A percentile compares a stretch with the other conserved stretches of the same genome.
Evolutionary conservation across 2,888 invertebrate genomes (phyloP).

Genomic region (Hanleya hanleyi): DNA sequence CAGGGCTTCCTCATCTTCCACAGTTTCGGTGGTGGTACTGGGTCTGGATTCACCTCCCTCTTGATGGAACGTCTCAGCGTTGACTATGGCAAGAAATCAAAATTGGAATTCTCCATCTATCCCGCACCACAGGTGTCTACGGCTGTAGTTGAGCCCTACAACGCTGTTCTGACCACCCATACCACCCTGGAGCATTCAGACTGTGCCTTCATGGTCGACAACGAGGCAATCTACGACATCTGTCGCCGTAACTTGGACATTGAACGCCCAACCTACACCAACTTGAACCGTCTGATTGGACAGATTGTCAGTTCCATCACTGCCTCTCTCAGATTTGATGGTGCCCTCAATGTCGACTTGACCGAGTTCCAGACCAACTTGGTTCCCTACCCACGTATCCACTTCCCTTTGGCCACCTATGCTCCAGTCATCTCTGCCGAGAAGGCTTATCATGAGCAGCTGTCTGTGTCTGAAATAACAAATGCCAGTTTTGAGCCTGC

Average conservation of each 20-base stretch:
- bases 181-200: slow-evolving; percentile 65
- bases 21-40: slow-evolving; percentile 63
- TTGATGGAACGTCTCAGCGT: slow-evolving; percentile 83
- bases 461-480: slow-evolving; percentile 33
- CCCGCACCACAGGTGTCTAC: slow-evolving; percentile 92
- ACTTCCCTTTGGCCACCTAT: slow-evolving; percentile 79
- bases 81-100: not conserved
- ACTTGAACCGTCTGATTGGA: slow-evolving; percentile 92
- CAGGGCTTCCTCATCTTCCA: not conserved
- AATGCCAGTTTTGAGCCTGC: slow-evolving; percentile 45
- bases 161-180: not conserved
- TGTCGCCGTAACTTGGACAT: slow-evolving; percentile 86
- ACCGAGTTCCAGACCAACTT: slow-evolving; percentile 76
- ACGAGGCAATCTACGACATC: slow-evolving; percentile 79
- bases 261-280: slow-evolving; percentile 75
- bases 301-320: slow-evolving; percentile 79
- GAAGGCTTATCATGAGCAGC: slow-evolving; percentile 93
- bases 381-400: not conserved
- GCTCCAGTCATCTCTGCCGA: slow-evolving; percentile 94
- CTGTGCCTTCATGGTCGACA: slow-evolving; percentile 91
- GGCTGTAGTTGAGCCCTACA: slow-evolving; percentile 82
- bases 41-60: slow-evolving; percentile 90
- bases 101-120: slow-evolving; percentile 85
- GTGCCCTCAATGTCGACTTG: slow-evolving; percentile 70
- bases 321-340: not conserved